A percentile compares a stretch with the other conserved stretches of the same genome.
These are phyloP conservation scores for rabbit (Oryctolagus cuniculus) DNA, from an alignment of 2,113 vertebrate species.

Conservation along the genomic window mOryCun1.1 NC_091434.1:32605501-32606000, in stretches of 20 bases:
- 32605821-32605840: constrained; percentile 75
- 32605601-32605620: not conserved
- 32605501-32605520: not conserved
- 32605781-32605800: constrained; percentile 81
- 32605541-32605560: not conserved
- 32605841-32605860: constrained; percentile 75
- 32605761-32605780: constrained; percentile 82
- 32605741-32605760: constrained; percentile 63
- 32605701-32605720: constrained; percentile 76
- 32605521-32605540: not conserved
- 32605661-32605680: constrained; percentile 73
- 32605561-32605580: constrained; percentile 37
- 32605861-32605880: constrained; percentile 64
- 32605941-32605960: constrained; percentile 60
- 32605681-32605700: constrained; percentile 50
- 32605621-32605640: not conserved
- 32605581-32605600: not conserved
- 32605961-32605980: not conserved
- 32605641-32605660: constrained; percentile 18
- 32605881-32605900: constrained; percentile 37
- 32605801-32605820: constrained; percentile 75
- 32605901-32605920: constrained; percentile 47
- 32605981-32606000: not conserved
- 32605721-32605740: constrained; percentile 72
- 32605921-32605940: not conserved